Conservation (phyloP, 2,888 invertebrate genomes). For the Dasysyrphus tricinctus region DNA sequence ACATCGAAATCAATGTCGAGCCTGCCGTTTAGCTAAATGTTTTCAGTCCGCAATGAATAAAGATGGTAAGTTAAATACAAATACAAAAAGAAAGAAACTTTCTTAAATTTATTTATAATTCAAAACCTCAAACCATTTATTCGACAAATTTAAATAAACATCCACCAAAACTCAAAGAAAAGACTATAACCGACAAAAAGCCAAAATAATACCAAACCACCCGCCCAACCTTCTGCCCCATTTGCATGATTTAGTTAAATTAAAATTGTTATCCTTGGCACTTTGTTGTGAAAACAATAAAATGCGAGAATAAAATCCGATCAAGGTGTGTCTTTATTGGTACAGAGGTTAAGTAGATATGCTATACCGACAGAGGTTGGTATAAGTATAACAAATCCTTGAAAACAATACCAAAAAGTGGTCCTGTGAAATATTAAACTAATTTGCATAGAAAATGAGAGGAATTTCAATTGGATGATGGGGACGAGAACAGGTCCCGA, state of each 20-base stretch:
- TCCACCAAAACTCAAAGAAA: not conserved
- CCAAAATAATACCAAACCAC: constrained; percentile 68
- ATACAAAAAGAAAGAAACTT: not conserved
- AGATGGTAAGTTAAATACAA: constrained; percentile 92
- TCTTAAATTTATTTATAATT: not conserved
- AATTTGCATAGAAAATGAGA: constrained; percentile 70
- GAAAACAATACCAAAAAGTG: constrained; percentile 46
- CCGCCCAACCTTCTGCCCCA: not conserved
- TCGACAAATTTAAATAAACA: constrained; percentile 24
- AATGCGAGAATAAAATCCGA: constrained; percentile 3
- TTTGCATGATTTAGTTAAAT: constrained; percentile 67
- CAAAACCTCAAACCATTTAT: not conserved
- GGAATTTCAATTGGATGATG: constrained; percentile 26
- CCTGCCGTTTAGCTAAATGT: constrained; percentile 97
- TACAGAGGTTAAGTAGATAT: not conserved
- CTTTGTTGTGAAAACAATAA: constrained; percentile 67
- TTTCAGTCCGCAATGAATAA: constrained; percentile 99
- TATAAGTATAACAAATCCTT: constrained; percentile 41
- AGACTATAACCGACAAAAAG: constrained; percentile 66
- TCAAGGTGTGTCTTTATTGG: constrained; percentile 8
- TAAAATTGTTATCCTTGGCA: constrained; percentile 76
- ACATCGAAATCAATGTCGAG: constrained; percentile 97
- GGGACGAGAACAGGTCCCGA: constrained; percentile 22
- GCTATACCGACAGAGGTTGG: not conserved
- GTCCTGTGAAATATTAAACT: constrained; percentile 67